Conservation (phyloP, 2,113 vertebrate species). For the Etia nguti region DNA sequence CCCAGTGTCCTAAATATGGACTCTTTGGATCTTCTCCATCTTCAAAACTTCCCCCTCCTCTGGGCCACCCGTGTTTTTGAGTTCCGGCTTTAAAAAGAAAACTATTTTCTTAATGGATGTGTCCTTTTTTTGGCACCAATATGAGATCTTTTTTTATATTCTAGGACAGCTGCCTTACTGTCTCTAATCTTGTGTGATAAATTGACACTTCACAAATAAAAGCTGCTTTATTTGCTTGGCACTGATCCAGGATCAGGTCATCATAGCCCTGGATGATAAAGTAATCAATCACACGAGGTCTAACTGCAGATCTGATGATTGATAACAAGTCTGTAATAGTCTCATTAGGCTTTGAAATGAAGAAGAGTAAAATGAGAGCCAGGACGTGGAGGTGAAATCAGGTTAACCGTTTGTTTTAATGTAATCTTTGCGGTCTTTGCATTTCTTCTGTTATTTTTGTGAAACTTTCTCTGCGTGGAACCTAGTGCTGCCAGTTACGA, state of each 20-base stretch:
- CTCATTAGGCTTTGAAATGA: background rate
- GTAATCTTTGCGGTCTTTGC: background rate
- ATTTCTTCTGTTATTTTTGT: background rate
- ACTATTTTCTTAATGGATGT: background rate
- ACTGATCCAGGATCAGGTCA: background rate
- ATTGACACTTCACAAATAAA: background rate
- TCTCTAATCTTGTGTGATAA: constrained; percentile 7
- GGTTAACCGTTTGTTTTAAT: background rate
- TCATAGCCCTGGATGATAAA: background rate
- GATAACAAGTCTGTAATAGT: background rate
- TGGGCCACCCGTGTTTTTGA: background rate
- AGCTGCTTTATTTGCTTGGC: background rate
- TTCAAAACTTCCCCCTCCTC: background rate
- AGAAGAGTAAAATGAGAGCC: background rate
- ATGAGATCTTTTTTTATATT: background rate
- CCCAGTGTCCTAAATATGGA: background rate
- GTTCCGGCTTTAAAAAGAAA: background rate
- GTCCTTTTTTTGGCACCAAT: background rate
- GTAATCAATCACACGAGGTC: background rate
- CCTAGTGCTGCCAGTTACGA: background rate
- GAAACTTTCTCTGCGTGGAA: constrained; percentile 32
- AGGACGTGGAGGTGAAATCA: background rate
- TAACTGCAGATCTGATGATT: background rate
- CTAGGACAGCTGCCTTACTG: background rate
- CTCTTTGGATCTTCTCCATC: background rate